These are phyloP conservation scores for Nudaria mundana DNA, from an alignment of 2,888 invertebrate species.

Conservation along the genomic window DNA sequence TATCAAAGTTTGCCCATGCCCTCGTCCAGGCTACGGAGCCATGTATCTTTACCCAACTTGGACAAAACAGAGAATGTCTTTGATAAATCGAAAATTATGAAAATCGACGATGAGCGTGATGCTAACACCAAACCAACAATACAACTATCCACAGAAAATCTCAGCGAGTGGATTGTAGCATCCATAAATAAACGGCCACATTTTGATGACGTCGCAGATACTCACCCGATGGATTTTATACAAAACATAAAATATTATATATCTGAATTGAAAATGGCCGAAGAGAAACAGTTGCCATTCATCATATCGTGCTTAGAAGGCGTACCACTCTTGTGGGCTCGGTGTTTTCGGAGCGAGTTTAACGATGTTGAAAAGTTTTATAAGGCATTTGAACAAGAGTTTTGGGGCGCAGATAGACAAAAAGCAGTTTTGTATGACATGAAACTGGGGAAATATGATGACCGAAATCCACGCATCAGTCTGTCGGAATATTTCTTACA, in stretches of 20 bases:
- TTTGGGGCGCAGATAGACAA: conserved; percentile 71
- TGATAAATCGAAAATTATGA: conserved; percentile 64
- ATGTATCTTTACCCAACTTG: conserved; percentile 75
- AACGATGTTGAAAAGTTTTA: conserved; percentile 60
- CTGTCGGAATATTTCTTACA: conserved; percentile 76
- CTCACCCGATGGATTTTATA: conserved; percentile 73
- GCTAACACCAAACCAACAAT: conserved; percentile 43
- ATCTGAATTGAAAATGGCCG: conserved; percentile 61
- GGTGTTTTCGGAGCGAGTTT: conserved; percentile 69
- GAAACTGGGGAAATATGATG: conserved; percentile 73
- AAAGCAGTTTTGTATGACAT: conserved; percentile 71
- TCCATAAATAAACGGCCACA: conserved; percentile 66
- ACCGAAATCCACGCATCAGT: conserved; percentile 52
- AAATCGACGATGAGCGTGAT: conserved; percentile 60
- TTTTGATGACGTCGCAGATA: conserved; percentile 68
- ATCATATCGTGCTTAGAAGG: conserved; percentile 72
- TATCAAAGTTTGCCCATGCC: conserved; percentile 72
- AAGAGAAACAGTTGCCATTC: conserved; percentile 65
- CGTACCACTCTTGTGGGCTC: conserved; percentile 72
- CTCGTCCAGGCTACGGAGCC: conserved; percentile 68
- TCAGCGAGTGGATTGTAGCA: conserved; percentile 68
- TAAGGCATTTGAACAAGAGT: conserved; percentile 68
- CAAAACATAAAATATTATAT: conserved; percentile 69
- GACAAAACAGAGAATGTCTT: conserved; percentile 57
- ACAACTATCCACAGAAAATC: conserved; percentile 59